Evolutionary conservation across 2,797 vertebrate genomes (phyloP), one percentile per base, ranked within the genome.

Genomic region (Meriones psammophilus): DNA sequence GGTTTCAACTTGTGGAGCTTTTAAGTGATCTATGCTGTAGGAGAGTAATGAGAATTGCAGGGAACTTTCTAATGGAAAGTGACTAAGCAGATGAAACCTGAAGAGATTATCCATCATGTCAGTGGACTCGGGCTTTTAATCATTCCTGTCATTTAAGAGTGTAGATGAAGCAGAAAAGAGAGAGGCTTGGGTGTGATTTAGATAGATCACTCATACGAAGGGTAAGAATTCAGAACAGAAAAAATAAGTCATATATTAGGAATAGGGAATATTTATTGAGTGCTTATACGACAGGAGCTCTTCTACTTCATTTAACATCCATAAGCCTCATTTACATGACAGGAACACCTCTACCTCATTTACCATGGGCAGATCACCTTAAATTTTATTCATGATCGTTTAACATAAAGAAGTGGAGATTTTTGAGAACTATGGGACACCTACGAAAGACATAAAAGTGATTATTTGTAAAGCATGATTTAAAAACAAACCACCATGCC

Each of bases 221-320:
- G 85, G n/a, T 50, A 90, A 96, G 69, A 91, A 86, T 85, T 88
- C 91, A 86, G 60, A 50, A n/a, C 62, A 74, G 58, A 22, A 22
- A 94, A 54, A 91, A 94, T 88, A 39, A 92, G 54, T 86, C 58
- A 95, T 94, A 36, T 68, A 85, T 91, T 88, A 93, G 39, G 33
- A 69, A 97, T 64, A 69, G 54, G 13, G 79, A 79, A 69, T 83
- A 88, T 95, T 92, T 74, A 83, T 80, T 66, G 46, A 54, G 10
- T 74, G 30, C 24, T 77, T 86, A 24, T 20, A 30, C 71, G 89
- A 93, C 46, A 94, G 36, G 58, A 68, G 66, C 26, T 74, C 46
- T 85, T 95, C 73, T 80, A 91, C 87, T 15, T 81, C 81, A 91
- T 89, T 97, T 96, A 94, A 62, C 30, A 83, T 26, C 60, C 39